Base-by-base conservation (phyloP, 1,140 invertebrate species). In the Cylas formicarius region DNA sequence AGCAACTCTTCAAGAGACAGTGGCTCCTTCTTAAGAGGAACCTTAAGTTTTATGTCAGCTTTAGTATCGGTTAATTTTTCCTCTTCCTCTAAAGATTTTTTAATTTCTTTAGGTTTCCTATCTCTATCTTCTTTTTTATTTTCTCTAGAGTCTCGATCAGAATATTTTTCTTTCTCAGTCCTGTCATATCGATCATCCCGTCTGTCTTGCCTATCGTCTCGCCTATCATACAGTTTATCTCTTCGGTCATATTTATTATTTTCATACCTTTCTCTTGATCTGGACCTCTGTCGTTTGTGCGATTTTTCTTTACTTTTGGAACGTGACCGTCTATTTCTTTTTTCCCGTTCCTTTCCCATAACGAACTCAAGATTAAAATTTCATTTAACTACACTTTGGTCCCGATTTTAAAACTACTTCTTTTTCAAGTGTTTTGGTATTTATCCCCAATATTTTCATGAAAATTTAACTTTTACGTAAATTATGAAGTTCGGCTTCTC, bases 1-100 rank as follows among this genome's bases (percentile, higher is more conserved):
- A 99, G 66, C 21, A 99, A 63, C 67, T 99, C 95, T 67, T 99
- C 96, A 14, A 99, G 71, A 27, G 94, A 97, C 3, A 98, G 68
- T 0, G 96, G 96, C 64, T 94, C 92, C 44, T 80, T 84, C 66
- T 89, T 91, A 0, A 65, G 49, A 26, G 62, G 48, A 5, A 46
- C 10, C 27, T 69, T 67, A 0, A 60, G 52, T 38, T 69, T 60
- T 16, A 63, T 35, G 4, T 59, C 56, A 22, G 60, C 55, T 50
- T 60, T 61, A 45, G 57, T 52, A 19, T 72, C 65, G 16, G 67
- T 61, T 36, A 71, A 63, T 13, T 65, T 58, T 17, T 69, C 63
- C 20, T 72, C 67, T 53, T 51, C 32, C 18, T 55, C 43, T 43
- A 53, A 52, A 16, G 54, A 46, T 23, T 38, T 52, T 26, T 43